These are phyloP conservation scores for Passer montanus DNA, from an alignment of 2,113 vertebrate genomes.

Conservation along the genomic window DNA sequence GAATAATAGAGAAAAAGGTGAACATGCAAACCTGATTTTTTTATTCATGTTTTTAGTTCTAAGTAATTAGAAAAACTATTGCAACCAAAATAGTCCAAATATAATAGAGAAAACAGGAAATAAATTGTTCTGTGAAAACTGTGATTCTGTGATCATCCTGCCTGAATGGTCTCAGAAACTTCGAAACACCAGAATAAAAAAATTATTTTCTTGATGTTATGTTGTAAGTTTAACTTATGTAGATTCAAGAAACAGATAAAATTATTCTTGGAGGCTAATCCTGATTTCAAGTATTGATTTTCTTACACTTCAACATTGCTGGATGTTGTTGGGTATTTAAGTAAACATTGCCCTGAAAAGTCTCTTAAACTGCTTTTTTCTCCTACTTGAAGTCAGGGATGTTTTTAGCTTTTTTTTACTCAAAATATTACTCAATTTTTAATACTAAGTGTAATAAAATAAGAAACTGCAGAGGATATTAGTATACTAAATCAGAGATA, in stretches of 20 bases:
- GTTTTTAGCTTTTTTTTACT: background rate
- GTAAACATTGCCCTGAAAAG: background rate
- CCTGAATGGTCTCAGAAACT: background rate
- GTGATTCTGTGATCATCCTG: background rate
- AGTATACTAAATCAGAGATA: background rate
- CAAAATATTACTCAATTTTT: background rate
- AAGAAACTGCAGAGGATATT: background rate
- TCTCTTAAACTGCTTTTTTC: background rate
- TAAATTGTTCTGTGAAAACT: background rate
- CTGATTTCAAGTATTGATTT: background rate
- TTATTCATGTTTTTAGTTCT: background rate
- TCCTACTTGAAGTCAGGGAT: background rate
- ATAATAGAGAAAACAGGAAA: background rate
- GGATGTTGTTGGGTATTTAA: background rate
- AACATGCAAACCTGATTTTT: background rate
- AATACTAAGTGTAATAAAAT: background rate
- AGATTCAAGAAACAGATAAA: background rate
- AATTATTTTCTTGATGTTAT: background rate
- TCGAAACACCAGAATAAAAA: background rate
- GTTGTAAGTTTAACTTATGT: background rate
- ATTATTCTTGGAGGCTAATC: background rate
- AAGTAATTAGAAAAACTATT: background rate
- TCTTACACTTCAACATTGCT: background rate
- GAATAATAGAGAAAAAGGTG: background rate
- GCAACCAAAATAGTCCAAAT: background rate